Evolutionary conservation across 2,888 invertebrate genomes (phyloP), one percentile per base, ranked within the genome.

Genomic region (Deladenus siricidicola): DNA sequence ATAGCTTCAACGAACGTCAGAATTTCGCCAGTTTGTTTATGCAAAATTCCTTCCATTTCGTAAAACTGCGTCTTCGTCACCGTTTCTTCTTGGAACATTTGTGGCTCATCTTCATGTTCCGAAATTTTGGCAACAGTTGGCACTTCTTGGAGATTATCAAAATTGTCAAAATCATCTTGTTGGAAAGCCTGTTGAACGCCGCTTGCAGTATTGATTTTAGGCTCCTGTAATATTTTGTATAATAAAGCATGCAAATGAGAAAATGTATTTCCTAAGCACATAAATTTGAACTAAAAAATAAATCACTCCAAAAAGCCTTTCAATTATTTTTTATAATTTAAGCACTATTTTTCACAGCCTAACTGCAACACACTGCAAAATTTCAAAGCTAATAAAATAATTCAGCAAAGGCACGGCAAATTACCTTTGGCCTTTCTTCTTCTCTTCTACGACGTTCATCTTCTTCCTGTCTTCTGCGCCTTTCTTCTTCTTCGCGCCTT

Each of bases 1-100:
- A 96, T 89, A 8, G 93, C 93, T 81, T 94, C 90, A 68, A 89
- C 87, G 53, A 96, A 86, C 17, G 91, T 90, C 74, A 96, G 83
- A 68, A 87, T 85, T 79, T 90, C 87, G 67, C 88, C 89, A 0
- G 89, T 90, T 74, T 85, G 86, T 24, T 77, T 78, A 67, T 79
- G 74, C 44, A 74, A 63, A n/a, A 68, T 68, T 26, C 77, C 79
- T 47, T 80, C 79, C 76, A 80, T 74, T 61, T 79, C 79, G 63
- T 79, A 79, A 71, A 79, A 79, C 60, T 79, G 74, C 0, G 79
- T 79, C 63, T 74, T 75, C 24, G 73, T 75, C 51, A 76, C 71
- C 2, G 79, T 79, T 57, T 76, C 75, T 64, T 79, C 78, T n/a
- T 45, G 42, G 10, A 10, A 47, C 60, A 60, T 60, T 56, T 79